A percentile compares a stretch with the other conserved stretches of the same genome.
phyloP scores from a whole-genome alignment of 2,797 vertebrate genomes.

The Scolopax rusticola region DNA sequence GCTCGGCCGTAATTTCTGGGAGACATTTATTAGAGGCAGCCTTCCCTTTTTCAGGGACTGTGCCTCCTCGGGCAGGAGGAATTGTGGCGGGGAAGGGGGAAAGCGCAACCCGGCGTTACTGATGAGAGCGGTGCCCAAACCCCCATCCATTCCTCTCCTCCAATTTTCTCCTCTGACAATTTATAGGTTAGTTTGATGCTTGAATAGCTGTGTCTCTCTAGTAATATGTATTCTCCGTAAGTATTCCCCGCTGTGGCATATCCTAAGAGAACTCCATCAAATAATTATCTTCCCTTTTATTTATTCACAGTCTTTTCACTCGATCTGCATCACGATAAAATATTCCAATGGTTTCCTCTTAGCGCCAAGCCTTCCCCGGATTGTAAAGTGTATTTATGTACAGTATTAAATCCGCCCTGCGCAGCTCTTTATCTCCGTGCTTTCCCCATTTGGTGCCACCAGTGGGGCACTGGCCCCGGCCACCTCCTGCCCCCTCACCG shows the following conservation, averaged over 20 bases:
- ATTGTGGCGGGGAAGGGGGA: constrained; percentile 53
- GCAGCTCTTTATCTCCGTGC: constrained; percentile 24
- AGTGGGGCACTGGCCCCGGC: neutral
- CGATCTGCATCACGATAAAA: constrained; percentile 84
- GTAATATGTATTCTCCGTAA: constrained; percentile 80
- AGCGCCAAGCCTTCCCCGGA: constrained; percentile 70
- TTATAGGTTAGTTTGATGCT: constrained; percentile 79
- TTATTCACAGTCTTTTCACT: constrained; percentile 83
- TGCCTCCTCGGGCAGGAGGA: constrained; percentile 55
- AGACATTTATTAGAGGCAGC: constrained; percentile 77
- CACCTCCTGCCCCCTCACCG: neutral
- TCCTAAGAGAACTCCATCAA: constrained; percentile 84
- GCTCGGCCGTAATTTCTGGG: constrained; percentile 71
- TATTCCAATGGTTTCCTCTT: constrained; percentile 77
- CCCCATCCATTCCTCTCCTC: constrained; percentile 71
- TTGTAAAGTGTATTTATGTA: constrained; percentile 81
- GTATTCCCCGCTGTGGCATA: constrained; percentile 81
- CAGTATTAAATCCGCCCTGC: constrained; percentile 69
- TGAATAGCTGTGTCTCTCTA: constrained; percentile 75
- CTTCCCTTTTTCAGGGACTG: constrained; percentile 33
- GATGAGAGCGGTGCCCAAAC: constrained; percentile 56
- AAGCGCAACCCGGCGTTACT: constrained; percentile 43
- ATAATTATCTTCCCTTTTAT: constrained; percentile 84
- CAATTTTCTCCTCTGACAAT: constrained; percentile 77
- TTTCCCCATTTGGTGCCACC: neutral